Evolutionary conservation across 37 sponge, comb jelly and placozoan species (phyloP).

Genomic region (Sycon ciliatum): DNA sequence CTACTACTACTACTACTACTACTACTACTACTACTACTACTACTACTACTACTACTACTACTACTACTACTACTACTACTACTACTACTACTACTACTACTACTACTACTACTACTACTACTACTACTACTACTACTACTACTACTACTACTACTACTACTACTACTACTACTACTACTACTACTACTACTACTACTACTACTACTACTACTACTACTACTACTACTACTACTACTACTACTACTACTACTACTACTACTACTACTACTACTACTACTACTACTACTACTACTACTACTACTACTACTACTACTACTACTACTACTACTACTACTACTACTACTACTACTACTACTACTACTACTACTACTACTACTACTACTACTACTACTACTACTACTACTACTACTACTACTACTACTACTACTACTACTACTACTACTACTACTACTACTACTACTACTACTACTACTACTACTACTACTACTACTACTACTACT

Average conservation of each 20-base stretch:
- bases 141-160: constrained; percentile 9
- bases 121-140: constrained; percentile 9
- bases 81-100: constrained; percentile 9
- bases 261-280: constrained; percentile 9
- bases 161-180: constrained; percentile 9
- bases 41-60: constrained; percentile 9
- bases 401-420: constrained; percentile 9
- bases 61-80: constrained; percentile 9
- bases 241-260: neutral
- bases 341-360: constrained; percentile 9
- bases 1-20: constrained; percentile 9
- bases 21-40: constrained; percentile 9
- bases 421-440: constrained; percentile 9
- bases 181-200: constrained; percentile 9
- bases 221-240: constrained; percentile 9
- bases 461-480: constrained; percentile 9
- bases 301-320: constrained; percentile 9
- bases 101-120: constrained; percentile 9
- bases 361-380: constrained; percentile 9
- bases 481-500: constrained; percentile 9
- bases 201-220: constrained; percentile 9
- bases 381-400: constrained; percentile 9
- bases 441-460: constrained; percentile 9
- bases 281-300: constrained; percentile 9
- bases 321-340: constrained; percentile 9